phyloP scores from a whole-genome alignment of 2,797 vertebrate genomes.

The Sternarchorhynchus goeldii region DNA sequence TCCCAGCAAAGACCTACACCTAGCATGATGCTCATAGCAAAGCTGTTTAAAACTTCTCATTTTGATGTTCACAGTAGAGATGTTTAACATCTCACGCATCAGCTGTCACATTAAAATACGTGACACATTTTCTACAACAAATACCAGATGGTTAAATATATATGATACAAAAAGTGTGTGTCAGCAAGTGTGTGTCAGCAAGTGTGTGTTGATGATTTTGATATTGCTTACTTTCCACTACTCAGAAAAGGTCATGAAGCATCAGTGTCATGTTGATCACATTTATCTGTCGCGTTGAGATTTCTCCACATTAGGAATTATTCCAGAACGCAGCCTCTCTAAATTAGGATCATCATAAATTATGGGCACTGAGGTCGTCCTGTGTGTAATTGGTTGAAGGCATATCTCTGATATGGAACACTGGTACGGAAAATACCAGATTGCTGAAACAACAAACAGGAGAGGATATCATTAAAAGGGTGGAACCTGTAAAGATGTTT shows the following conservation, averaged over 20 bases:
- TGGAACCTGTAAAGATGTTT: background rate
- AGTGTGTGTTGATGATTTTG: background rate
- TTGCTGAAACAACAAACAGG: slow-evolving; percentile 19
- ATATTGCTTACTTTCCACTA: background rate
- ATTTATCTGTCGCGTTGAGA: background rate
- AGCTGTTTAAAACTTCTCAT: background rate
- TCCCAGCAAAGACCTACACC: background rate
- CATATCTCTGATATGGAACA: slow-evolving; percentile 1
- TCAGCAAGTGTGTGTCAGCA: background rate
- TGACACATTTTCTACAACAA: background rate
- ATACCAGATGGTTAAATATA: background rate
- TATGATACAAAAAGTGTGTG: background rate
- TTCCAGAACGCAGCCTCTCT: background rate
- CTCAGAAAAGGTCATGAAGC: background rate
- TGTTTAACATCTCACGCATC: background rate
- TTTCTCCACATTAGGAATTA: background rate
- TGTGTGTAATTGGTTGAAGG: slow-evolving; percentile 17
- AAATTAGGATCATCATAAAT: slow-evolving; percentile 1
- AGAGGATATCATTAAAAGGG: slow-evolving; percentile 11
- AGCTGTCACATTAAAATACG: background rate
- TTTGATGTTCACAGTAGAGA: background rate
- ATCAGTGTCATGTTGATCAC: background rate
- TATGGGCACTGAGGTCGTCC: background rate
- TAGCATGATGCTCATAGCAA: background rate
- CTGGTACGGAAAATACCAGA: background rate